Base-by-base conservation (phyloP, 2,888 invertebrate genomes). In the Archips xylosteana region DNA sequence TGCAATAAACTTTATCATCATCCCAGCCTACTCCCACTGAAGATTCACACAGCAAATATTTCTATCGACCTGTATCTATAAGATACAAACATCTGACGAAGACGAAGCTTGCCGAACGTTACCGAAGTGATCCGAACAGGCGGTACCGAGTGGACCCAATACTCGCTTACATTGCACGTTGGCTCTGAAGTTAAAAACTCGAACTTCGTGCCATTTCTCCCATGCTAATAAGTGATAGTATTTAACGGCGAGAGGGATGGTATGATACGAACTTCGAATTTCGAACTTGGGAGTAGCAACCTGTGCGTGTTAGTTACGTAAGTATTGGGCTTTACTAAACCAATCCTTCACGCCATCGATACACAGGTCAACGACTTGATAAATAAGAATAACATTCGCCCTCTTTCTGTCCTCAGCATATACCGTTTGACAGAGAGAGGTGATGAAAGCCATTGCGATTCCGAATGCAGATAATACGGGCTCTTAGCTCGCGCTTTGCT, bases 311-410 rank as follows among this genome's bases (percentile, higher is more conserved):
- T 23, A 23, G 6, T 39, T 54, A 54, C 51, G 51, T 23, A 54
- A 54, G 23, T 54, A 54, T 54, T 62, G 71, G 65, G 59, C 64
- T 36, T 15, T 49, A 60, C 32, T 39, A 49, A 39, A 65, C 36
- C 59, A 23, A 62, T 62, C 23, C 62, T 23, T 62, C 42, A 62
- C 45, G 34, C 71, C 65, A 13, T 49, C 51, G 51, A 66, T 34
- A 47, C 71, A 65, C 60, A 15, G 36, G 65, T 60, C 71, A 65
- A 71, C 65, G 3, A 49, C 64, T 51, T 32, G 15, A 8, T 54
- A 2, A 15, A n/a, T n/a, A n/a, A n/a, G n/a, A n/a, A n/a, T 6
- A 47, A 47, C 23, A 23, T 23, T 23, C 23, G 23, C 23, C 1
- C 23, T 23, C 1, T 23, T 23, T 23, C 23, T 23, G 23, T 23